phyloP scores from a whole-genome alignment of 1,140 invertebrate species.

The Neodiprion fabricii region DNA sequence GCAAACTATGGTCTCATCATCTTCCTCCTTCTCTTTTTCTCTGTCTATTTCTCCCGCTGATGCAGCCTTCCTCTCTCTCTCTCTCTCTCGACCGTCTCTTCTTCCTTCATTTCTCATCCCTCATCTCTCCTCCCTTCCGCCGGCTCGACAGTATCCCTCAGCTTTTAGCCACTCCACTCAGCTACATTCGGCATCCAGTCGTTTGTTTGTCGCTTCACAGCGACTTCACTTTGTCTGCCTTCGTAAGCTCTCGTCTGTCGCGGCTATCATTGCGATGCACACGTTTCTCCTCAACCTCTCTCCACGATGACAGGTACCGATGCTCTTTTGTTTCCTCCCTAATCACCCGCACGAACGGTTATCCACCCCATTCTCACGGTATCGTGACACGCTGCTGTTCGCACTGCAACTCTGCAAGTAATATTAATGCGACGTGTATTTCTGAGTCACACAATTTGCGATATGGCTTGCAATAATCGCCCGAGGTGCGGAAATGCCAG shows the following conservation, averaged over 20 bases:
- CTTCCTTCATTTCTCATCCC: not conserved
- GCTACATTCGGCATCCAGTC: not conserved
- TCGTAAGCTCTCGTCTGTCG: not conserved
- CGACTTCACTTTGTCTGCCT: conserved; percentile 1
- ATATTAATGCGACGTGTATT: not conserved
- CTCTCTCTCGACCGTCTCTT: not conserved
- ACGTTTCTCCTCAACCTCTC: not conserved
- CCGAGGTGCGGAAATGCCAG: conserved; percentile 29
- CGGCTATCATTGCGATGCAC: not conserved
- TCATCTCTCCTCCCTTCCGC: not conserved
- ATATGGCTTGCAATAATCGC: conserved; percentile 13
- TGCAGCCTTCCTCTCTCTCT: not conserved
- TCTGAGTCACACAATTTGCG: not conserved
- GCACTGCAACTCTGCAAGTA: too few species aligned
- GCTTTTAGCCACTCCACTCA: conserved; percentile 7
- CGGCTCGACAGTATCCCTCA: not conserved
- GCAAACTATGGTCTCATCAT: conserved; percentile 2
- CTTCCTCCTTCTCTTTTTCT: not conserved
- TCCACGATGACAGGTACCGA: conserved; percentile 2
- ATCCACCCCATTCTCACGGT: too few species aligned
- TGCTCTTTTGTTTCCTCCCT: conserved; percentile 37
- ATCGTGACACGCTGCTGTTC: not conserved
- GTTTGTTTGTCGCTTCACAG: conserved; percentile 7
- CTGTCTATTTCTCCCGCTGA: not conserved
- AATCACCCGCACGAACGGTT: conserved; percentile 40